These are phyloP conservation scores for Apotomis turbidana DNA, from an alignment of 2,888 invertebrate genomes.

Conservation along the genomic window DNA sequence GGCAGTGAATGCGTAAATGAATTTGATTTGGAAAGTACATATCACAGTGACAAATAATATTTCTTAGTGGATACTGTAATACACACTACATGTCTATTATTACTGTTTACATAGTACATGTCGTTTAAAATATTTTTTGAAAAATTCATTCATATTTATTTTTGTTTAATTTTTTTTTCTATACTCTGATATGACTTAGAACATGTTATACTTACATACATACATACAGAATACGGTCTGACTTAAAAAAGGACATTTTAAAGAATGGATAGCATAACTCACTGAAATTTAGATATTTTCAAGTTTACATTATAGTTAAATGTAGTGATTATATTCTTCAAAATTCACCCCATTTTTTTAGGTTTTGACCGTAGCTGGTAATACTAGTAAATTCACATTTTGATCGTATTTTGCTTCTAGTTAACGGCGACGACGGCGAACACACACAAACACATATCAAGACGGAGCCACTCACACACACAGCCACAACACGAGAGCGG, in stretches of 20 bases:
- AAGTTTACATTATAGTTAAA: background rate
- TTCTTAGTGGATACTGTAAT: slow-evolving; percentile 42
- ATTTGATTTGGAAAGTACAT: slow-evolving; percentile 68
- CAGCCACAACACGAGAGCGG: slow-evolving; percentile 73
- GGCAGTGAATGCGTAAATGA: slow-evolving; percentile 38
- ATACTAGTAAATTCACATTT: slow-evolving; percentile 70
- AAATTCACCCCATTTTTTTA: slow-evolving; percentile 25
- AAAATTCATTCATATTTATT: slow-evolving; percentile 28
- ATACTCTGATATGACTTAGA: slow-evolving; percentile 4
- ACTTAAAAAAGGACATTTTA: slow-evolving; percentile 33
- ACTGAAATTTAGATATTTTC: background rate
- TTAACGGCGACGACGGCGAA: slow-evolving; percentile 77
- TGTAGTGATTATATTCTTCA: slow-evolving; percentile 3
- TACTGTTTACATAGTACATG: slow-evolving; percentile 49
- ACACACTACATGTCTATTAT: slow-evolving; percentile 35
- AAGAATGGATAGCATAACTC: slow-evolving; percentile 9
- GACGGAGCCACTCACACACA: slow-evolving; percentile 78
- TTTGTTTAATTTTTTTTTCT: slow-evolving; percentile 34
- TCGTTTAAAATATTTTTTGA: slow-evolving; percentile 45
- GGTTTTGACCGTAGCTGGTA: slow-evolving; percentile 45
- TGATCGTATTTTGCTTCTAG: slow-evolving; percentile 79
- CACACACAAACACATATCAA: slow-evolving; percentile 82
- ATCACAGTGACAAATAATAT: slow-evolving; percentile 79
- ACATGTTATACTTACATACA: slow-evolving; percentile 29
- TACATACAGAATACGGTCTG: slow-evolving; percentile 40